Evolutionary conservation across 2,888 invertebrate species (phyloP).

Genomic region (Smittia sp.): DNA sequence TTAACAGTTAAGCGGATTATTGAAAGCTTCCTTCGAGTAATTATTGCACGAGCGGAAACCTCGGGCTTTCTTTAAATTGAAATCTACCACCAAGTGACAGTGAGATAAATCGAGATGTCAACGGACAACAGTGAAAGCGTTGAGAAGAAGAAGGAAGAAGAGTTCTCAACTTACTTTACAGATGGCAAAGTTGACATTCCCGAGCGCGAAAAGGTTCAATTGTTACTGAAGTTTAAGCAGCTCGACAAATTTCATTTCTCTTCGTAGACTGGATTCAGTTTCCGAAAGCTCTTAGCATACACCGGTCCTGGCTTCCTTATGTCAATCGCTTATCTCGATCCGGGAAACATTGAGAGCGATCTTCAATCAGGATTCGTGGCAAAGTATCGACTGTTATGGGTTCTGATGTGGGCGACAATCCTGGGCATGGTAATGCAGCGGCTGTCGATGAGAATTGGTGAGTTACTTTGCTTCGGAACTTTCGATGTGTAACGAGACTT

Average conservation of each 20-base stretch:
- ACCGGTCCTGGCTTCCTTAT: conserved; percentile 91
- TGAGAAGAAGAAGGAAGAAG: neutral
- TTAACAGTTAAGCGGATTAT: too few species aligned
- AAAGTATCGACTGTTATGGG: conserved; percentile 82
- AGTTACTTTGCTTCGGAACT: too few species aligned
- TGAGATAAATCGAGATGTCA: too few species aligned
- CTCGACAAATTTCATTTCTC: conserved; percentile 34
- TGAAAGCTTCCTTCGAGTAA: too few species aligned
- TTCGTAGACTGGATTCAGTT: conserved; percentile 68
- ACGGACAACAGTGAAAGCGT: too few species aligned
- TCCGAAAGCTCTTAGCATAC: conserved; percentile 85
- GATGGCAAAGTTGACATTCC: conserved; percentile 60
- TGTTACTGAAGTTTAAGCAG: too few species aligned
- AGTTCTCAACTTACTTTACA: conserved; percentile 59
- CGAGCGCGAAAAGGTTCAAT: conserved; percentile 57
- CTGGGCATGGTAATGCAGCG: conserved; percentile 86
- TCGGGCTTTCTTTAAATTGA: too few species aligned
- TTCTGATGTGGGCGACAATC: conserved; percentile 76
- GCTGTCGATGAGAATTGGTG: conserved; percentile 55
- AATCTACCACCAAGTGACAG: too few species aligned
- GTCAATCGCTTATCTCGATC: conserved; percentile 70
- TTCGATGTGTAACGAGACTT: too few species aligned
- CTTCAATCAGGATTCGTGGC: conserved; percentile 79
- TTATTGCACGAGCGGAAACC: too few species aligned
- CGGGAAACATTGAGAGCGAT: conserved; percentile 90